phyloP scores from a whole-genome alignment of 2,888 invertebrate species.

The Ochlodes sylvanus region DNA sequence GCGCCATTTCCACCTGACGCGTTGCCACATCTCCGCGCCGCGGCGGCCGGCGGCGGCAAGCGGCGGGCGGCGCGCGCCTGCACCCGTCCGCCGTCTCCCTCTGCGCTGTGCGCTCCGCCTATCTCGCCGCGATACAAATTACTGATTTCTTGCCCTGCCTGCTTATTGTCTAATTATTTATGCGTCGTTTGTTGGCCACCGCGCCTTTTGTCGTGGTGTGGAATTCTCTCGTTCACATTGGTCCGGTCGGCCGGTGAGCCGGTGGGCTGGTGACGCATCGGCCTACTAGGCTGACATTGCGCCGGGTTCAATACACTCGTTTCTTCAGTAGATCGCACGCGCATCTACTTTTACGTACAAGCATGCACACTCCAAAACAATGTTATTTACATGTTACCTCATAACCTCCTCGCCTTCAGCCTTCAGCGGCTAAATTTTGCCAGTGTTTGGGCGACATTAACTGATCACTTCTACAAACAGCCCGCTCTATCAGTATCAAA shows the following conservation, averaged over 20 bases:
- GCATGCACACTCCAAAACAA: conserved; percentile 41
- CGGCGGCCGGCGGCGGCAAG: conserved; percentile 44
- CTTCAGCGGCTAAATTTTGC: conserved; percentile 6
- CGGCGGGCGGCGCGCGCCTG: conserved; percentile 66
- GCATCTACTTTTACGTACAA: conserved; percentile 43
- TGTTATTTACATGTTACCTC: conserved; percentile 20
- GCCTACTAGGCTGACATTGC: conserved; percentile 67
- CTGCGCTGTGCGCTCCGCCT: conserved; percentile 66
- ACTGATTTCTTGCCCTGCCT: conserved; percentile 82
- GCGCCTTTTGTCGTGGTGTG: conserved; percentile 70
- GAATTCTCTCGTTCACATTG: conserved; percentile 70
- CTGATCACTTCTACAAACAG: background rate
- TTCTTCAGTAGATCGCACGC: conserved; percentile 48
- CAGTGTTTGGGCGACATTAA: conserved; percentile 7
- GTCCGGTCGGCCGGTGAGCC: conserved; percentile 49
- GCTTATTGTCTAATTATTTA: conserved; percentile 84
- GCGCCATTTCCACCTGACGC: conserved; percentile 84
- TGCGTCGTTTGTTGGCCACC: conserved; percentile 76
- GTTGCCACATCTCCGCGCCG: conserved; percentile 80
- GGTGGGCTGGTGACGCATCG: conserved; percentile 69
- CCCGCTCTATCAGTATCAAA: background rate
- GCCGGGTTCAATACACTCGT: conserved; percentile 77
- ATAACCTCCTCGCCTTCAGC: background rate
- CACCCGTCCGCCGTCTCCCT: conserved; percentile 69
- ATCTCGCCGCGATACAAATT: conserved; percentile 81